Conservation (phyloP, 2,113 vertebrate genomes). For the Ellobius talpinus region DNA sequence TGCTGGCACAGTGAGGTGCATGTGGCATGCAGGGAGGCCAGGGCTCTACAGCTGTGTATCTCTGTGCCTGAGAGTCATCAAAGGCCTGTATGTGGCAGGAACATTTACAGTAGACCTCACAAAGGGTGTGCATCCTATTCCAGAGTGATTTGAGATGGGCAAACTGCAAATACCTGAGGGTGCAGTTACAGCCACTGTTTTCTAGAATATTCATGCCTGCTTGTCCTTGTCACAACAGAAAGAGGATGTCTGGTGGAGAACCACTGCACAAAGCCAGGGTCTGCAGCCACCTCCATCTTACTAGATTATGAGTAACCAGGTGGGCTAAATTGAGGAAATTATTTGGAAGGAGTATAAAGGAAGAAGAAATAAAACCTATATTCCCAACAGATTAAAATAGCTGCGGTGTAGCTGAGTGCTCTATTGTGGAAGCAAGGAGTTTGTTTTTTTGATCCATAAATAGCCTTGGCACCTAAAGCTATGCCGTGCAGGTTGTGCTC, state of each 20-base stretch:
- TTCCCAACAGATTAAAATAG: conserved; percentile 31
- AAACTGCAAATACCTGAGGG: neutral
- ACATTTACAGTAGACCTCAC: too few species aligned
- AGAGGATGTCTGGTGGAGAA: neutral
- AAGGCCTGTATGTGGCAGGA: too few species aligned
- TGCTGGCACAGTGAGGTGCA: neutral
- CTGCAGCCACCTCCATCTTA: neutral
- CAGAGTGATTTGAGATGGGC: neutral
- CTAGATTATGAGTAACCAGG: neutral
- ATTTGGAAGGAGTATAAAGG: neutral
- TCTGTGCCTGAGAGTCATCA: neutral
- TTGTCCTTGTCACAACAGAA: neutral
- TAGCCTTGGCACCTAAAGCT: neutral
- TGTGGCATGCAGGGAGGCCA: neutral
- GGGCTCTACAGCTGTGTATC: neutral
- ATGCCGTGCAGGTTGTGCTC: neutral
- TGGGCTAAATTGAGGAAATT: neutral
- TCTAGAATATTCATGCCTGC: neutral
- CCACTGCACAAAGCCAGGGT: neutral
- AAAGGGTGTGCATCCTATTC: neutral
- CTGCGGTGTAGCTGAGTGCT: neutral
- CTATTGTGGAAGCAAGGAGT: conserved; percentile 11
- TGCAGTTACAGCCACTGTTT: neutral
- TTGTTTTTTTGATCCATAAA: conserved; percentile 50
- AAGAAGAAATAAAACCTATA: neutral